phyloP scores from a whole-genome alignment of 2,113 vertebrate genomes.

The Panthera uncia region DNA sequence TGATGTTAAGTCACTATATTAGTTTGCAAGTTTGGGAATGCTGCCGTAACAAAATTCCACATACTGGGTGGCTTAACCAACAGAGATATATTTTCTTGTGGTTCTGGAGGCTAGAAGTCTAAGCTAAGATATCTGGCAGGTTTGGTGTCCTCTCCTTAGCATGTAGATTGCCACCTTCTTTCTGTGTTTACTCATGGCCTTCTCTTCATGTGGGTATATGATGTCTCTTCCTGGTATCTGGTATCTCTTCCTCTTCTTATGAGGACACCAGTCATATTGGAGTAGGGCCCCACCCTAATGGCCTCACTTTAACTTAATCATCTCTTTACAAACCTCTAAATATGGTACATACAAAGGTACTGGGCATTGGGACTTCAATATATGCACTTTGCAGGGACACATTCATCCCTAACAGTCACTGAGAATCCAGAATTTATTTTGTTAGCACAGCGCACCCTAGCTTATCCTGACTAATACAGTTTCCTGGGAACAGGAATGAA shows the following conservation, averaged over 20 bases:
- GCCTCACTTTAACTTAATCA: not conserved
- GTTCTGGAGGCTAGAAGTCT: not conserved
- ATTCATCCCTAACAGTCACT: not conserved
- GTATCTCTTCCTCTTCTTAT: not conserved
- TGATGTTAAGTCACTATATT: not conserved
- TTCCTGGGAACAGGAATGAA: not conserved
- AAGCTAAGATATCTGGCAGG: not conserved
- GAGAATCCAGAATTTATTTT: not conserved
- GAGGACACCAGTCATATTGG: not conserved
- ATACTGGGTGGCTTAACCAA: not conserved
- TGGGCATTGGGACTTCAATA: not conserved
- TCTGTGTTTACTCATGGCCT: not conserved
- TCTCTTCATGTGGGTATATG: not conserved
- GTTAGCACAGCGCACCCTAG: not conserved
- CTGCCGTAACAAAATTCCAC: not conserved
- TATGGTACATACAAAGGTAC: not conserved
- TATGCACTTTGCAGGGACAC: not conserved
- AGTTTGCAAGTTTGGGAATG: not conserved
- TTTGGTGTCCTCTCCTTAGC: not conserved
- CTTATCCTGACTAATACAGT: not conserved
- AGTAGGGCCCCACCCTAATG: not conserved
- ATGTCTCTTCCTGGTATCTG: not conserved
- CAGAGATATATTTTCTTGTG: not conserved
- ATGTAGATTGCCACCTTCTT: not conserved
- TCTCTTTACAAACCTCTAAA: not conserved